Conservation (phyloP, 2,797 vertebrate species). For the Propithecus perrieri region DNA sequence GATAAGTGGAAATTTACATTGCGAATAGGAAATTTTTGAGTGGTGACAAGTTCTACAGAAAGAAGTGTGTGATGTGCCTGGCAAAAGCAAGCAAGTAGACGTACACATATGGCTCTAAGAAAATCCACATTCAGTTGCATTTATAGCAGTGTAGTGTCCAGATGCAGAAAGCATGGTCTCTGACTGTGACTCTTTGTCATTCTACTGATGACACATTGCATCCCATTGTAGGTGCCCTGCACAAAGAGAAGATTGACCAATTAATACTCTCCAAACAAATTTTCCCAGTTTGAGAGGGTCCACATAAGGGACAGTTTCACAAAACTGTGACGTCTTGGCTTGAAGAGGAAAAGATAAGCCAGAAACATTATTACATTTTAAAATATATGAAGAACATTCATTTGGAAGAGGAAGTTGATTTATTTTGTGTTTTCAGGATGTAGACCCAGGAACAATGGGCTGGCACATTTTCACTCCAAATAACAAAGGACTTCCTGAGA, state of each 20-base stretch:
- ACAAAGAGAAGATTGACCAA: not conserved
- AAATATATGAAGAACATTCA: not conserved
- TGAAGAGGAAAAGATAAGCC: not conserved
- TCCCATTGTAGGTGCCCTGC: not conserved
- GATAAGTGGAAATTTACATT: not conserved
- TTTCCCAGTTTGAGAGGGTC: not conserved
- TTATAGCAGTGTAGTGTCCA: not conserved
- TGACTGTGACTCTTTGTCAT: not conserved
- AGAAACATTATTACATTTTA: not conserved
- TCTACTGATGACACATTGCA: not conserved
- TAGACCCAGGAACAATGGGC: not conserved
- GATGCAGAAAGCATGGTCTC: not conserved
- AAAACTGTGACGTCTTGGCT: not conserved
- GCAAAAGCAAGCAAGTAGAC: not conserved
- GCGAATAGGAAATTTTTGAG: not conserved
- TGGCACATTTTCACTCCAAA: not conserved
- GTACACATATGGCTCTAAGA: not conserved
- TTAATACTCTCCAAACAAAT: not conserved
- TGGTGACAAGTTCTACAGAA: not conserved
- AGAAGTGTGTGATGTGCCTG: not conserved
- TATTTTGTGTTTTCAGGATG: not conserved
- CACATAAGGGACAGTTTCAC: not conserved
- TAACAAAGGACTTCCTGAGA: not conserved
- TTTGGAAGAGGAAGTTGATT: not conserved
- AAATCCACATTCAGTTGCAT: not conserved